phyloP scores from a whole-genome alignment of 2,113 vertebrate genomes.

The Melanerpes aurifrons region DNA sequence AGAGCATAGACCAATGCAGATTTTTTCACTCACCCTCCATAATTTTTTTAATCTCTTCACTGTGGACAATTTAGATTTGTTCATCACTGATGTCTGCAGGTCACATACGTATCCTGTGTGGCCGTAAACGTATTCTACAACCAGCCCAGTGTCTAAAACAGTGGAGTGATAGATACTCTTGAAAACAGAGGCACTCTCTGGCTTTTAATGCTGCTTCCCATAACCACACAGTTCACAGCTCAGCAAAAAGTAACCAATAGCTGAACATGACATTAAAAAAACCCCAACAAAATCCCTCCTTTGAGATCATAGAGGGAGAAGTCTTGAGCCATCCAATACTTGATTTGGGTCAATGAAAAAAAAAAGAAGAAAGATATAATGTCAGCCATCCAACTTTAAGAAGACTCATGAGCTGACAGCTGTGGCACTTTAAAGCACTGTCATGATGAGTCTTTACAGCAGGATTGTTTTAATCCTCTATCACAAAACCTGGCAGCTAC shows the following conservation, averaged over 20 bases:
- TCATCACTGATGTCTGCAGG: constrained; percentile 71
- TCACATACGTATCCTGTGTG: constrained; percentile 67
- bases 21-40: constrained; percentile 88
- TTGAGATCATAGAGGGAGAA: constrained; percentile 45
- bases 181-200: constrained; percentile 81
- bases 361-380: background rate
- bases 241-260: constrained; percentile 82
- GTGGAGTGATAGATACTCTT: constrained; percentile 56
- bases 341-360: constrained; percentile 24
- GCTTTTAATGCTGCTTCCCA: constrained; percentile 81
- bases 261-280: constrained; percentile 33
- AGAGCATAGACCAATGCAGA: background rate
- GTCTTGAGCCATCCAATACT: constrained; percentile 27
- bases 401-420: background rate
- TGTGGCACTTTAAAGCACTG: background rate
- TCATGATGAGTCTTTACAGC: constrained; percentile 11
- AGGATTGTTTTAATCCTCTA: constrained; percentile 26
- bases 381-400: constrained; percentile 21
- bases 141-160: constrained; percentile 39
- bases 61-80: constrained; percentile 80
- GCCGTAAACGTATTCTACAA: constrained; percentile 42
- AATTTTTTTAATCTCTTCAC: constrained; percentile 86
- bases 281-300: constrained; percentile 59
- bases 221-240: constrained; percentile 80
- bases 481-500: background rate